Base-by-base conservation (phyloP, 64 coral and sea anemone genomes). In the Montipora efflorescens region DNA sequence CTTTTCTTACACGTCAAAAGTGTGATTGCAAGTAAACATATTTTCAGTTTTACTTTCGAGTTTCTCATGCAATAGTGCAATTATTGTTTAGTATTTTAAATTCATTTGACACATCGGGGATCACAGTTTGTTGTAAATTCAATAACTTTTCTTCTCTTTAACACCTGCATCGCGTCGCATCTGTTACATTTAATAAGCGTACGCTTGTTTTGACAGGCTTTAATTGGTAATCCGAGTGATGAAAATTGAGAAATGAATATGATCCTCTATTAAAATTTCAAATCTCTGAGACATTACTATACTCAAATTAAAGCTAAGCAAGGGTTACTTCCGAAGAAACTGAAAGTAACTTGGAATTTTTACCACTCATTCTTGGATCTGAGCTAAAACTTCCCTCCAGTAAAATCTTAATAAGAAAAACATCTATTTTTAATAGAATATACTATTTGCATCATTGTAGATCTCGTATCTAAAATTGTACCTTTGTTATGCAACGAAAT, bases 401-500 rank as follows among this genome's bases (percentile, higher is more conserved):
- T 72, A 11, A 50, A 48, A 48, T 84, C 59, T 84, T 82, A 44
- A 84, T 84, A 67, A 44, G 14, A 20, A 48, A 72, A 7, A 45
- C 78, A 88, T 78, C 50, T 25, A 78, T 77, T 92, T 76, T 64
- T 59, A 73, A 77, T 62, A 48, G 49, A 66, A 53, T 75, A 73
- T 47, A 12, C 49, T 49, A 76, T 77, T 78, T 87, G 61, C 25
- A 80, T 36, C 36, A 36, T 36, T 45, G 48, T 86, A 6, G 7
- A 23, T 71, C 5, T 71, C 18, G 8, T 15, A 5, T 71, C 14
- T 66, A 53, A 86, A 25, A 67, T n/a, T 6, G 14, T 99, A 99
- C 98, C 98, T 99, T 99, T 80, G 98, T 92, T 83, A 99, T 96
- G 73, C 92, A 94, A 55, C 98, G 95, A 84, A 99, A 99, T 92